phyloP scores from a whole-genome alignment of 2,888 invertebrate species.

The Lordiphosa andalusiaca region DNA sequence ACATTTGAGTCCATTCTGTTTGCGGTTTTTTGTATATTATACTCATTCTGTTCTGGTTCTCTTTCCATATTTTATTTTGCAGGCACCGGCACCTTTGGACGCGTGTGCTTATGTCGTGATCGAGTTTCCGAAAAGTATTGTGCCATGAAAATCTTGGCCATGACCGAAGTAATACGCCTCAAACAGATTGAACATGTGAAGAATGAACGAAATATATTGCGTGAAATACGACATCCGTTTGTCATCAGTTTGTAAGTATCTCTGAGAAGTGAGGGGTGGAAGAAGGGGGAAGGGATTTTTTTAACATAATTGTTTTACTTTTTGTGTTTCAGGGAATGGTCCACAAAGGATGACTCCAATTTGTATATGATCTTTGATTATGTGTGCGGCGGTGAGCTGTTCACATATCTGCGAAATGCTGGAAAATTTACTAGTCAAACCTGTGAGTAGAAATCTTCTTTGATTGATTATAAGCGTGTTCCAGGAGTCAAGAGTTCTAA shows the following conservation, averaged over 20 bases:
- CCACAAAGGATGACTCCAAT: slow-evolving; percentile 92
- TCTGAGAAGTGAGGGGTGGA: background rate
- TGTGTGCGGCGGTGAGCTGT: slow-evolving; percentile 97
- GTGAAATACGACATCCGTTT: slow-evolving; percentile 96
- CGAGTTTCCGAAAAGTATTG: slow-evolving; percentile 89
- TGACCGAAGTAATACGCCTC: slow-evolving; percentile 94
- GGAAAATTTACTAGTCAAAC: slow-evolving; percentile 93
- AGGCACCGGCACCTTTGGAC: slow-evolving; percentile 98
- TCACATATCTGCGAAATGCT: slow-evolving; percentile 95
- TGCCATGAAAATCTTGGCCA: slow-evolving; percentile 96
- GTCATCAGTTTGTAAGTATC: slow-evolving; percentile 93
- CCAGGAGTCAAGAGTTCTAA: too few species aligned
- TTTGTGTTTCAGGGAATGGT: slow-evolving; percentile 89
- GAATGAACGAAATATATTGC: slow-evolving; percentile 96
- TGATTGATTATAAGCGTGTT: too few species aligned
- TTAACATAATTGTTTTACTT: background rate
- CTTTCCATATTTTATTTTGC: slow-evolving; percentile 55
- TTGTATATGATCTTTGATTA: slow-evolving; percentile 99
- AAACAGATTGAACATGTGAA: slow-evolving; percentile 99
- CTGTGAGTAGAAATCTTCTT: slow-evolving; percentile 80
- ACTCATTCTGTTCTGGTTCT: background rate
- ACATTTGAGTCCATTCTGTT: slow-evolving; percentile 30
- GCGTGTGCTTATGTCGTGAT: slow-evolving; percentile 94
- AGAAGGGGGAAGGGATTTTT: too few species aligned
- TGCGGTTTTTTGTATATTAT: slow-evolving; percentile 26